Base-by-base conservation (phyloP, 2,113 vertebrate species). In the Petromus typicus region DNA sequence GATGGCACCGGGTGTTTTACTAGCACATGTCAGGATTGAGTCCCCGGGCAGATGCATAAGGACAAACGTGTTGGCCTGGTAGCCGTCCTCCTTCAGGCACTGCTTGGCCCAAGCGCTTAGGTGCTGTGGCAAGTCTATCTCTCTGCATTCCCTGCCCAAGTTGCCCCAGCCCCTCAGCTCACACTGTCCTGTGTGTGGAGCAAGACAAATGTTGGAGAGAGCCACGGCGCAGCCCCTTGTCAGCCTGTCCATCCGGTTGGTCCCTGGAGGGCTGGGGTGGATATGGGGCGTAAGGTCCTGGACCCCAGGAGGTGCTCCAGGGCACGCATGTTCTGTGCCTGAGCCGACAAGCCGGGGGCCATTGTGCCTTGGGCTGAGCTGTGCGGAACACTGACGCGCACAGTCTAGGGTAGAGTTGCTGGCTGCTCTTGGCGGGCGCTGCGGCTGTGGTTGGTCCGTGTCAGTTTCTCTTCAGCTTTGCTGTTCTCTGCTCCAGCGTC, bases 241-340 rank as follows among this genome's bases (percentile, higher is more conserved):
- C 17, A 56, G 23, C 16, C 30, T 14, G 3, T 43, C 45, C 78
- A 1, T 8, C 16, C 6, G 20, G 51, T 14, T 56, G 51, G 67
- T 54, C 54, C 56, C 71, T 17, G 71, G 85, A 73, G 75, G 32
- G 71, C 23, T 4, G 14, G 85, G 67, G 57, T 0, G 0, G n/a
- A 0, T 7, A 37, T 61, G 10, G 22, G 25, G 0, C 0, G 30
- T 11, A 59, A 40, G 54, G 9, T 32, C 73, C 69, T 32, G 1
- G 43, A 1, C 7, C 75, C 12, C 48, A 18, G 54, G 59, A 20
- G 1, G 3, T 0, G 3, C 43, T 14, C 14, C 10, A 9, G 59
- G 57, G 2, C 45, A 3, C 2, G 0, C 1, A 11, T 5, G 12
- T 9, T 40, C 11, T 32, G 51, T 25, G 25, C 0, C 51, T 0